These are phyloP conservation scores for Anguilla japonica DNA, from an alignment of 2,113 vertebrate species.

Conservation along the genomic window DNA sequence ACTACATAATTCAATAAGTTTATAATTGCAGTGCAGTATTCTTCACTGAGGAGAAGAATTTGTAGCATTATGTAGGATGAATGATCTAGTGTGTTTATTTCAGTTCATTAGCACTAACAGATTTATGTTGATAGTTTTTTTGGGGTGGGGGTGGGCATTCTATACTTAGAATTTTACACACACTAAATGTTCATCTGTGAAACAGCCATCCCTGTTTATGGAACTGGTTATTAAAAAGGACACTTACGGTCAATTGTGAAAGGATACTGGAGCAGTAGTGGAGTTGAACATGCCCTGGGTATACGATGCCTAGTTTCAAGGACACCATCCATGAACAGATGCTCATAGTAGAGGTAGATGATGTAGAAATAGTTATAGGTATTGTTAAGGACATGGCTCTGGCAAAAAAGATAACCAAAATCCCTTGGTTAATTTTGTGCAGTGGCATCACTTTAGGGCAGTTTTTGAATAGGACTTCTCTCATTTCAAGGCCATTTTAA, in stretches of 20 bases:
- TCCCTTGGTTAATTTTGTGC: background rate
- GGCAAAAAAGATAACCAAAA: background rate
- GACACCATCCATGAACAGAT: conserved; percentile 34
- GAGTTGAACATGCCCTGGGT: conserved; percentile 39
- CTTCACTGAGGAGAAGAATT: too few species aligned
- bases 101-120: background rate
- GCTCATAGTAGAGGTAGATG: conserved; percentile 55
- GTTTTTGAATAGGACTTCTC: background rate
- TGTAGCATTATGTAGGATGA: too few species aligned
- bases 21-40: background rate
- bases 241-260: conserved; percentile 46
- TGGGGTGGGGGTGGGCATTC: too few species aligned
- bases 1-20: background rate
- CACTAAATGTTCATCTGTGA: too few species aligned
- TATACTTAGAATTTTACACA: too few species aligned
- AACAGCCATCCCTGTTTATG: too few species aligned
- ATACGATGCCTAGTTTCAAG: conserved; percentile 37
- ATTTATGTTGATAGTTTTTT: too few species aligned
- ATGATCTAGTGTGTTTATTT: background rate
- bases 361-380: conserved; percentile 52
- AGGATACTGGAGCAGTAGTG: conserved; percentile 27
- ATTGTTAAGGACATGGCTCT: conserved; percentile 48
- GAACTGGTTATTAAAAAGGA: background rate
- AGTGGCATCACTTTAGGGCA: background rate
- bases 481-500: background rate